Evolutionary conservation across 2,888 invertebrate species (phyloP).

Genomic region (Coelinius sp.): DNA sequence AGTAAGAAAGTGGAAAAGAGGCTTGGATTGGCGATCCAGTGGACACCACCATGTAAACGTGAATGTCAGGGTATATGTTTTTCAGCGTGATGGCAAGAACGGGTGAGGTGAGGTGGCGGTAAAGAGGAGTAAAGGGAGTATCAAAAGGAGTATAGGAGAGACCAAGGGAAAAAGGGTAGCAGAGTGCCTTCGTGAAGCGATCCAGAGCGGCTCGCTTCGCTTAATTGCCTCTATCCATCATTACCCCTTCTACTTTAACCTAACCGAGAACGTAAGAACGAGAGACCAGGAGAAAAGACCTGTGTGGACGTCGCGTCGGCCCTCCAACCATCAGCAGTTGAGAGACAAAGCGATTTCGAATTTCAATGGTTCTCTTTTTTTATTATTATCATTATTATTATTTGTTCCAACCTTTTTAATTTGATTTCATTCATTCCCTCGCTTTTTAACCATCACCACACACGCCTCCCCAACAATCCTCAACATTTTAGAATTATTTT

Average conservation of each 20-base stretch:
- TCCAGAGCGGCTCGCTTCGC: conserved; percentile 54
- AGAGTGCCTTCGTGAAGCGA: conserved; percentile 48
- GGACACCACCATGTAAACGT: conserved; percentile 17
- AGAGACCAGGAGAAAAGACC: conserved; percentile 27
- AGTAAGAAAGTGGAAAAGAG: not conserved
- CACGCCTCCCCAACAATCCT: not conserved
- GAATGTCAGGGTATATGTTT: conserved; percentile 27
- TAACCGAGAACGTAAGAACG: conserved; percentile 31
- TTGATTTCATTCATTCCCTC: not conserved
- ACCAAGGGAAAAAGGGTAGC: conserved; percentile 38
- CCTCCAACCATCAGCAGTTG: conserved; percentile 27
- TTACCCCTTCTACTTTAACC: conserved; percentile 50
- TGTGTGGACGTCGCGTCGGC: conserved; percentile 14
- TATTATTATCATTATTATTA: not conserved
- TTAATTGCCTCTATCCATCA: conserved; percentile 62
- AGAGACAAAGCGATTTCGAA: conserved; percentile 39
- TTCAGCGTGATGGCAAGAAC: conserved; percentile 22
- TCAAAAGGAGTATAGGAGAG: conserved; percentile 21
- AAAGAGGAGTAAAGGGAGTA: not conserved
- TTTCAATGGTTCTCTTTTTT: not conserved
- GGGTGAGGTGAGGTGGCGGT: not conserved
- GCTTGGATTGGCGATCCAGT: conserved; percentile 11
- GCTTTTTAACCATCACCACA: not conserved
- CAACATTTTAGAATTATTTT: conserved; percentile 53
- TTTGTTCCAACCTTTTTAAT: not conserved